Conservation (phyloP, 2,888 invertebrate species). For the Dolichopus griseipennis region DNA sequence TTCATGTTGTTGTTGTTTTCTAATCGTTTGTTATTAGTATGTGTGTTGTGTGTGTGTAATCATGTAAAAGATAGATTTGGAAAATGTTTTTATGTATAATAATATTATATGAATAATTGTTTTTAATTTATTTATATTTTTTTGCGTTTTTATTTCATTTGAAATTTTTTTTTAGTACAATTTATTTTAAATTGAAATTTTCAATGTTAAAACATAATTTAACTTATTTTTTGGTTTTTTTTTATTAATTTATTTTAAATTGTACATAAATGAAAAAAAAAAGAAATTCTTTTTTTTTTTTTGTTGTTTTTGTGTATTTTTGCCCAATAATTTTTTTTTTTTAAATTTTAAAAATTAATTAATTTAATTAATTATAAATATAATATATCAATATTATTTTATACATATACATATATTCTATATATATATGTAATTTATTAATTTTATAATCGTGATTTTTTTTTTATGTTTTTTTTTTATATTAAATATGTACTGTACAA, state of each 20-base stretch:
- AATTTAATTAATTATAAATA: background rate
- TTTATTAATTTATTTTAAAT: background rate
- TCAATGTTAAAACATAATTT: too few species aligned
- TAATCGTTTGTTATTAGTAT: background rate
- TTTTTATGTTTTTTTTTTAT: background rate
- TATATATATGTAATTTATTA: background rate
- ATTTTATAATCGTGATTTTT: background rate
- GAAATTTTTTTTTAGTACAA: too few species aligned
- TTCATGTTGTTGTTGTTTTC: too few species aligned
- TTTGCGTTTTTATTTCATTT: too few species aligned
- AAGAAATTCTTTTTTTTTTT: too few species aligned
- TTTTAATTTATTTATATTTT: too few species aligned
- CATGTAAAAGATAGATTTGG: too few species aligned
- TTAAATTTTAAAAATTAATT: background rate
- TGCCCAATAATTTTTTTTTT: constrained; percentile 1
- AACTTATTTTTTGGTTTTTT: constrained; percentile 3
- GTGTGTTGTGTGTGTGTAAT: background rate
- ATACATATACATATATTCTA: background rate
- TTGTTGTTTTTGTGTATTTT: background rate
- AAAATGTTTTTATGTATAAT: too few species aligned
- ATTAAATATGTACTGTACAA: background rate
- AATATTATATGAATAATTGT: too few species aligned
- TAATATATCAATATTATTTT: background rate
- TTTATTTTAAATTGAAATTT: too few species aligned
- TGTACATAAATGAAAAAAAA: background rate